Conservation (phyloP, 2,888 invertebrate genomes). For the Cheilosia scutellata region DNA sequence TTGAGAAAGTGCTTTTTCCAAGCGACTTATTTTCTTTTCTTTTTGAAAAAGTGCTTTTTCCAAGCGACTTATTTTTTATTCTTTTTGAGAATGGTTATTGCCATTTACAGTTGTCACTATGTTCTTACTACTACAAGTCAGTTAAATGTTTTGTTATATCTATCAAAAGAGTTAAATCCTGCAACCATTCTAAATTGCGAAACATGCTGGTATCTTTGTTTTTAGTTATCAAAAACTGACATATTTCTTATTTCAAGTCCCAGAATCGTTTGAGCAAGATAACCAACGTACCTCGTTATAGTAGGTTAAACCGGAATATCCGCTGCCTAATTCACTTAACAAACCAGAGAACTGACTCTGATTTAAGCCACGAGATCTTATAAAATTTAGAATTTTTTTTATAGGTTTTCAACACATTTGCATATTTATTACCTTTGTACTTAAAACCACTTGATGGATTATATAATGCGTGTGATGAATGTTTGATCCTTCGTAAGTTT, state of each 20-base stretch:
- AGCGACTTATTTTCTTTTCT: too few relatives aligned
- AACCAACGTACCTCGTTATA: slow-evolving; percentile 76
- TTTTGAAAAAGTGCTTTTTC: too few relatives aligned
- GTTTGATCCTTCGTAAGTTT: slow-evolving; percentile 12
- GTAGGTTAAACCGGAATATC: slow-evolving; percentile 76
- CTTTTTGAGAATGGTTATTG: too few relatives aligned
- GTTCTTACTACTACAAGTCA: too few relatives aligned
- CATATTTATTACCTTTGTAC: slow-evolving; percentile 57
- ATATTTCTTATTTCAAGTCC: slow-evolving; percentile 64
- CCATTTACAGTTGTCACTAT: too few relatives aligned
- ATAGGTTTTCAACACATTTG: slow-evolving; percentile 60
- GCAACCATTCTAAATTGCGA: slow-evolving; percentile 49
- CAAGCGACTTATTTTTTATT: too few relatives aligned
- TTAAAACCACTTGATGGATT: slow-evolving; percentile 65
- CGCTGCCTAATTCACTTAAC: slow-evolving; percentile 76
- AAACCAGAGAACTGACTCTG: slow-evolving; percentile 57
- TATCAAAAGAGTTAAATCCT: slow-evolving; percentile 52
- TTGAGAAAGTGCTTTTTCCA: too few relatives aligned
- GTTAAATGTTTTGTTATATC: slow-evolving; percentile 56
- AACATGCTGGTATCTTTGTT: slow-evolving; percentile 41
- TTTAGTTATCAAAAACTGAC: slow-evolving; percentile 45
- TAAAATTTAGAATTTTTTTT: slow-evolving; percentile 68
- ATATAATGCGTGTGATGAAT: slow-evolving; percentile 64
- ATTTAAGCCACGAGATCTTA: slow-evolving; percentile 67
- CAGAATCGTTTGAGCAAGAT: slow-evolving; percentile 76